Percentiles rank a stretch among this genome's conserved stretches.
Conservation (phyloP, 2,888 invertebrate species). For the Athripsodes cinereus region DNA sequence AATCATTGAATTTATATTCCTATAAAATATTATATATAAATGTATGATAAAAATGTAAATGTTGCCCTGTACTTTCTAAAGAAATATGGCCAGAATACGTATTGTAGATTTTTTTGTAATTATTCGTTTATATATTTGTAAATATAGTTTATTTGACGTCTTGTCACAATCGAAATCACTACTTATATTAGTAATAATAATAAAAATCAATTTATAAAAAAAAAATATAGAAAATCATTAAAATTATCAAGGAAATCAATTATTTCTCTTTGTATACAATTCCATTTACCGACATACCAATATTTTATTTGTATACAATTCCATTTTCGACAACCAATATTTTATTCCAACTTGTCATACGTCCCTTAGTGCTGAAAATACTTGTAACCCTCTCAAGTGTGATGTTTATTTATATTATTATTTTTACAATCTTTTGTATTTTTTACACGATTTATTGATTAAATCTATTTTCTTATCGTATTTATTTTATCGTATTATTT, state of each 20-base stretch:
- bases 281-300: too few relatives aligned
- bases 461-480: too few relatives aligned
- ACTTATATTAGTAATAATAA: neutral
- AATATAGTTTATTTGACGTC: constrained; percentile 17
- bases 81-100: constrained; percentile 21
- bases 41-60: constrained; percentile 3
- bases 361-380: too few relatives aligned
- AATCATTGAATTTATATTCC: constrained; percentile 6
- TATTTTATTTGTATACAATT: too few relatives aligned
- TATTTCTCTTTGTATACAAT: neutral
- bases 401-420: too few relatives aligned
- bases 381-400: too few relatives aligned
- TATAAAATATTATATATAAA: constrained; percentile 1
- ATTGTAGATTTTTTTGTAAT: constrained; percentile 20
- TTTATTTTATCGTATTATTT: too few relatives aligned
- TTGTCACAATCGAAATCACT: constrained; percentile 15
- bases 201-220: neutral
- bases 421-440: too few relatives aligned
- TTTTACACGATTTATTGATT: too few relatives aligned
- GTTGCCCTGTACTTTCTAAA: constrained; percentile 16
- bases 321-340: too few relatives aligned
- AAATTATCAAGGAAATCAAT: neutral
- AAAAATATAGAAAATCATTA: neutral
- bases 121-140: constrained; percentile 21
- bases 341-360: too few relatives aligned